Evolutionary conservation across 2,113 vertebrate genomes (phyloP).

Genomic region (Eptatretus burgeri): DNA sequence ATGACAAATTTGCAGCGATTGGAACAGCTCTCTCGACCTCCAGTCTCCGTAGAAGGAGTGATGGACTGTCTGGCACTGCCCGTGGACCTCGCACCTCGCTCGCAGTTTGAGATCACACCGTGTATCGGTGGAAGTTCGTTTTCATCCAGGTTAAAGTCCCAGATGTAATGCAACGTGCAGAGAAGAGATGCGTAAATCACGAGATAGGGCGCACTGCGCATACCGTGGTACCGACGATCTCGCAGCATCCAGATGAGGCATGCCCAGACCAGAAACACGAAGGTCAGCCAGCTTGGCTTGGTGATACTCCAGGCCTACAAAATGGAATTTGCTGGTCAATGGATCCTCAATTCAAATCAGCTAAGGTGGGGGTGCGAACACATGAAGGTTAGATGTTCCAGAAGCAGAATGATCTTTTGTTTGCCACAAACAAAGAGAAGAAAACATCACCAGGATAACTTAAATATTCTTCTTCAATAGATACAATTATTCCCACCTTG

Average conservation of each 20-base stretch:
- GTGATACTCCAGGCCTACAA: constrained; percentile 81
- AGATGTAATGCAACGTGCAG: constrained; percentile 65
- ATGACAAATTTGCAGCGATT: too few species aligned
- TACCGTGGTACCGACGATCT: constrained; percentile 60
- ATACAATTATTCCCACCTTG: not conserved
- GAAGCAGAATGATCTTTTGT: not conserved
- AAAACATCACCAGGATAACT: constrained; percentile 3
- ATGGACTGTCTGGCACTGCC: too few species aligned
- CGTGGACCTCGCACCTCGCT: too few species aligned
- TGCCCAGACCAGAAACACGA: constrained; percentile 78
- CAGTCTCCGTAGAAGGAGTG: too few species aligned
- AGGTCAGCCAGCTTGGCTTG: constrained; percentile 85
- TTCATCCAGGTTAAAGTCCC: constrained; percentile 33
- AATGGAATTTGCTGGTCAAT: constrained; percentile 6
- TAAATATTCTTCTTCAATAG: not conserved
- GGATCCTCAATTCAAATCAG: not conserved
- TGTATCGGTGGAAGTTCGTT: constrained; percentile 17
- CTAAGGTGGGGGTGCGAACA: constrained; percentile 11
- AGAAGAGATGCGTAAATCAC: constrained; percentile 65
- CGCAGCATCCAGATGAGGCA: constrained; percentile 85
- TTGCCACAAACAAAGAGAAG: not conserved
- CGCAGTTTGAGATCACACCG: not conserved
- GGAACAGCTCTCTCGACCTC: too few species aligned
- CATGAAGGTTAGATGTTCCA: constrained; percentile 5
- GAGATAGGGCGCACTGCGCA: constrained; percentile 88